A percentile compares a stretch with the other conserved stretches of the same genome.
These are phyloP conservation scores for Laupala kohalensis DNA, from an alignment of 1,140 invertebrate species.

Conservation along the genomic window DNA sequence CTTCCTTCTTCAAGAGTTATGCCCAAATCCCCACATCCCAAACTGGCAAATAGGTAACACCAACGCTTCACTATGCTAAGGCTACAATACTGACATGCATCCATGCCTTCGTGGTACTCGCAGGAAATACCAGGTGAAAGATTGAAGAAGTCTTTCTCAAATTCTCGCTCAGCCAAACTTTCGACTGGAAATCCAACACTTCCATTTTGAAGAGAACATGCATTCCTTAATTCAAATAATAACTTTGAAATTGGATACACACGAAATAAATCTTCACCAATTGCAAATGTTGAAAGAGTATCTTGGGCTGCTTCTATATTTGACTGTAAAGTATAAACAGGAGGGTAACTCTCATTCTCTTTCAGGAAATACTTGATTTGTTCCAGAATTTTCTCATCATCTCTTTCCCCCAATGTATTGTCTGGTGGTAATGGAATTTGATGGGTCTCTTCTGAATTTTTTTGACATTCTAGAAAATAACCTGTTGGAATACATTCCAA, in stretches of 20 bases:
- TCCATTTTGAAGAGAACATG: slow-evolving; percentile 16
- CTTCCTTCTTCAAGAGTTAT: slow-evolving; percentile 29
- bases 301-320: background rate
- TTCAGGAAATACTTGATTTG: background rate
- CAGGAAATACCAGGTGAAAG: slow-evolving; percentile 33
- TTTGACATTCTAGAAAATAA: slow-evolving; percentile 32
- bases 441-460: slow-evolving; percentile 32
- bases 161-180: slow-evolving; percentile 28
- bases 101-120: slow-evolving; percentile 34
- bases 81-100: slow-evolving; percentile 34
- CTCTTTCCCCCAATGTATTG: slow-evolving; percentile 19
- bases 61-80: slow-evolving; percentile 35
- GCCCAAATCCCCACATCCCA: slow-evolving; percentile 32
- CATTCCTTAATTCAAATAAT: slow-evolving; percentile 33
- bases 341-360: background rate
- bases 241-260: slow-evolving; percentile 39
- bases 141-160: slow-evolving; percentile 36
- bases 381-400: slow-evolving; percentile 18
- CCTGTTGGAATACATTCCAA: slow-evolving; percentile 33
- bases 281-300: background rate
- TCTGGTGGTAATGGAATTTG: slow-evolving; percentile 29
- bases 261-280: slow-evolving; percentile 27
- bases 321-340: background rate
- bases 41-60: slow-evolving; percentile 39
- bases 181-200: slow-evolving; percentile 25